These are phyloP conservation scores for Patella caerulea DNA, from an alignment of 2,888 invertebrate species.

Conservation along the genomic window DNA sequence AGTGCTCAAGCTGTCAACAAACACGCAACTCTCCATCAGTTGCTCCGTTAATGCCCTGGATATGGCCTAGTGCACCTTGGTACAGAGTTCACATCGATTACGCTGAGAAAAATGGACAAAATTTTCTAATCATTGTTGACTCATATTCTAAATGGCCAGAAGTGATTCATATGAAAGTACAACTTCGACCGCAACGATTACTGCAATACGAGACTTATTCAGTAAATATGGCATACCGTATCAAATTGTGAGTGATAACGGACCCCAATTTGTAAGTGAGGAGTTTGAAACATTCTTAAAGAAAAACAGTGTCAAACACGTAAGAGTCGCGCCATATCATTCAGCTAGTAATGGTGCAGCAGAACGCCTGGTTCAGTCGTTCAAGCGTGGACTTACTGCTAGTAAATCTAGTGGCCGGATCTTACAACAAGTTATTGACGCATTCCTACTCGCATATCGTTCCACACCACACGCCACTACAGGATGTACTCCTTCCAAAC, in stretches of 20 bases:
- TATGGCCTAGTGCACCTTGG: constrained; percentile 55
- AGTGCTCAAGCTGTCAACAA: too few species aligned
- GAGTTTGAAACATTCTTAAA: constrained; percentile 49
- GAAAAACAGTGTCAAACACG: constrained; percentile 40
- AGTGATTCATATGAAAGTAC: constrained; percentile 48
- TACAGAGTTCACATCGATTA: constrained; percentile 60
- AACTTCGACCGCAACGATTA: constrained; percentile 36
- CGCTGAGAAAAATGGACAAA: constrained; percentile 62
- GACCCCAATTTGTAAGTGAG: constrained; percentile 51
- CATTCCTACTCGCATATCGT: constrained; percentile 28
- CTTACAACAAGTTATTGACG: constrained; percentile 24
- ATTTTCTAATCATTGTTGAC: constrained; percentile 67
- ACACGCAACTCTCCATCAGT: too few species aligned
- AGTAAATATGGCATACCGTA: not conserved
- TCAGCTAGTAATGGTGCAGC: constrained; percentile 57
- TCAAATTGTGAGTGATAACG: constrained; percentile 63
- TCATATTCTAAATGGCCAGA: constrained; percentile 71
- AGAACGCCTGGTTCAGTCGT: constrained; percentile 38
- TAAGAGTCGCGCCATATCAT: constrained; percentile 48
- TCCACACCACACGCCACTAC: constrained; percentile 31
- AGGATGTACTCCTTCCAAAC: constrained; percentile 29
- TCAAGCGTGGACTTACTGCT: not conserved
- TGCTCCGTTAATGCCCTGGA: constrained; percentile 37
- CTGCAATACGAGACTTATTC: constrained; percentile 51
- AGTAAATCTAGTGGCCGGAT: not conserved